Evolutionary conservation across 2,888 invertebrate genomes (phyloP).

Genomic region (Macrosiphum euphorbiae): DNA sequence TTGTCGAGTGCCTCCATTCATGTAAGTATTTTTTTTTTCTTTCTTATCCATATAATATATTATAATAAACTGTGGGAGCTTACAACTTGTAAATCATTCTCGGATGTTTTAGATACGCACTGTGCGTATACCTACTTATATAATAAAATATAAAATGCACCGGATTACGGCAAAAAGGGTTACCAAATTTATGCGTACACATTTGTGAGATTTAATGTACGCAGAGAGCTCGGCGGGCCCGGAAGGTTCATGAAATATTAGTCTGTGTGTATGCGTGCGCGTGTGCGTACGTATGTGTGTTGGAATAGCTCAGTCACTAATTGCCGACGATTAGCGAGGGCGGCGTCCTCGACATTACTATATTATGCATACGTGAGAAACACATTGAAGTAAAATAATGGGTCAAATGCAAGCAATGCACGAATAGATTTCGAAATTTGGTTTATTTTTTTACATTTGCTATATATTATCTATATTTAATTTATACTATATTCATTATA

Average conservation of each 20-base stretch:
- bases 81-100: neutral
- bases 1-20: slow-evolving; percentile 83
- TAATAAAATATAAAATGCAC: neutral
- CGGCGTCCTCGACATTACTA: slow-evolving; percentile 28
- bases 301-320: slow-evolving; percentile 35
- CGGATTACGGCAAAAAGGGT: neutral
- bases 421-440: neutral
- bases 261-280: neutral
- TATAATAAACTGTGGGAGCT: neutral
- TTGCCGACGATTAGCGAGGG: slow-evolving; percentile 51
- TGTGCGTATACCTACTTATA: neutral
- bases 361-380: slow-evolving; percentile 34
- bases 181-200: neutral
- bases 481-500: no score
- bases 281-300: neutral
- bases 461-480: neutral
- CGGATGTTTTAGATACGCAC: neutral
- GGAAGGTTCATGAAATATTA: neutral
- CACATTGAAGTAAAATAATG: slow-evolving; percentile 32
- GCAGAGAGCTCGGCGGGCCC: neutral
- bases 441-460: neutral
- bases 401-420: neutral
- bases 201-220: slow-evolving; percentile 19
- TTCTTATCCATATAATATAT: neutral
- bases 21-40: slow-evolving; percentile 72